These are phyloP conservation scores for Sciurus carolinensis DNA, from an alignment of 2,797 vertebrate genomes.

Conservation along the genomic window DNA sequence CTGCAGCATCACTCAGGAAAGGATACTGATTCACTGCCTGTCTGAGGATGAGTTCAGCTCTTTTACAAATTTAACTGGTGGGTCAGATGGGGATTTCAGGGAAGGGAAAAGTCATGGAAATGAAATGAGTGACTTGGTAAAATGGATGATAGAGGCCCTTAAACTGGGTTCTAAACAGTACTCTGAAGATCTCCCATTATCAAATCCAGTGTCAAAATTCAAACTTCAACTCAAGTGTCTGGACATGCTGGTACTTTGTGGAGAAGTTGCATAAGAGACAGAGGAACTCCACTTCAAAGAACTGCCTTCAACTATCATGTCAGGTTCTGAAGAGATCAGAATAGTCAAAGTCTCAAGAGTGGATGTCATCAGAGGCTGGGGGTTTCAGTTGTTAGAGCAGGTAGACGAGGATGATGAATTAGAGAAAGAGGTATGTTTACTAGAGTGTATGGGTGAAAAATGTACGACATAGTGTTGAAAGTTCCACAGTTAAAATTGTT, in stretches of 20 bases:
- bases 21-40: constrained; percentile 80
- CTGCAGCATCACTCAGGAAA: constrained; percentile 86
- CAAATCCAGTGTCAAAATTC: constrained; percentile 91
- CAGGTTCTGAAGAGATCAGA: constrained; percentile 95
- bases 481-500: constrained; percentile 97
- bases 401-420: constrained; percentile 95
- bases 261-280: constrained; percentile 91
- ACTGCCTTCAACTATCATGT: constrained; percentile 90
- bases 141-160: constrained; percentile 96
- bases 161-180: constrained; percentile 93
- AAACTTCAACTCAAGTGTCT: constrained; percentile 94
- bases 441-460: constrained; percentile 94
- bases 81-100: constrained; percentile 94
- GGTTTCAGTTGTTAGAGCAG: constrained; percentile 95
- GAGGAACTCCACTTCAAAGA: constrained; percentile 91
- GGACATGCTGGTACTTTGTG: constrained; percentile 96
- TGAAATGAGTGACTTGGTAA: constrained; percentile 96
- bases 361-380: constrained; percentile 95
- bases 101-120: constrained; percentile 91
- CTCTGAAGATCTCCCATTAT: constrained; percentile 78
- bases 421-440: constrained; percentile 94
- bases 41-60: constrained; percentile 95
- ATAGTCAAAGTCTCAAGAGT: constrained; percentile 95
- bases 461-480: constrained; percentile 94
- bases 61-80: constrained; percentile 96